phyloP scores from a whole-genome alignment of 2,888 invertebrate species.

The Drosophila mimica region DNA sequence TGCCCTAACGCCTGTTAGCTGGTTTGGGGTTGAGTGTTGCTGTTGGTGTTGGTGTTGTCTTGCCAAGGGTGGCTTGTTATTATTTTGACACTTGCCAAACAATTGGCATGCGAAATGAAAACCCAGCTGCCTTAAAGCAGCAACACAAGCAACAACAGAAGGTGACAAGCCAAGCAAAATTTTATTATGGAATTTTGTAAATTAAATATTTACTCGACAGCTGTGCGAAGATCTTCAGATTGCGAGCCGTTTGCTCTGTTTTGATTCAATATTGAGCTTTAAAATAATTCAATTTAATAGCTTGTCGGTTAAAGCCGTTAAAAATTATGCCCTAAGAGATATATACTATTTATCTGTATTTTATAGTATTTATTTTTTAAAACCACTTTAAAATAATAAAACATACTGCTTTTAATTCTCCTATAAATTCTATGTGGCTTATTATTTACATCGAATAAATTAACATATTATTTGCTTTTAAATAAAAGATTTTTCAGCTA shows the following conservation, averaged over 20 bases:
- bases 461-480: too few relatives aligned
- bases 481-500: too few relatives aligned
- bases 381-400: neutral
- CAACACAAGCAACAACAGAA: constrained; percentile 44
- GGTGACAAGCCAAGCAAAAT: constrained; percentile 56
- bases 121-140: constrained; percentile 71
- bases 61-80: constrained; percentile 69
- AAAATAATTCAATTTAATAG: constrained; percentile 71
- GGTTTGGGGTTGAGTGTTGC: neutral
- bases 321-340: constrained; percentile 1
- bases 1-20: constrained; percentile 36
- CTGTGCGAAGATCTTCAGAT: constrained; percentile 64
- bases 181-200: constrained; percentile 77
- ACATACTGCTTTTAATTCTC: too few relatives aligned
- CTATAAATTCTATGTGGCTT: too few relatives aligned
- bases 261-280: constrained; percentile 62
- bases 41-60: neutral
- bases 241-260: constrained; percentile 10
- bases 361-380: neutral
- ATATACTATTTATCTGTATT: neutral
- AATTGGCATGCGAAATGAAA: constrained; percentile 75
- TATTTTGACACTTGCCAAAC: constrained; percentile 80
- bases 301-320: constrained; percentile 30
- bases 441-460: neutral
- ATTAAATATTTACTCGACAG: constrained; percentile 78